Base-by-base conservation (phyloP, 2,888 invertebrate species). In the Cosmia trapezina region DNA sequence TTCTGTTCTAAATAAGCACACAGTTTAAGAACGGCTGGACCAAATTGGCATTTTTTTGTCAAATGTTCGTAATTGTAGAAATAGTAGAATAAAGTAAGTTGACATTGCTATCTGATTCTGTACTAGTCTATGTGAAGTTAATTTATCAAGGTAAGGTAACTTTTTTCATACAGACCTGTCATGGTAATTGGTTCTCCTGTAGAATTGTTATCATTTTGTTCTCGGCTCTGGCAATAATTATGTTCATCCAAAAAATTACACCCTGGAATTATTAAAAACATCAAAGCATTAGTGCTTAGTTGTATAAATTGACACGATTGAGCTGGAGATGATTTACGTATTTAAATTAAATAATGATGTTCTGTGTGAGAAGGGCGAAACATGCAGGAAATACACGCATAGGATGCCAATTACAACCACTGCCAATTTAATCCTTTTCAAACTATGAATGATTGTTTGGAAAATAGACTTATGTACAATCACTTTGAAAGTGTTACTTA, bases 181-280 rank as follows among this genome's bases (percentile, higher is more conserved):
- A 57, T 57, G 57, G 11, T 57, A 57, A 41, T 8, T 7, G 41
- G 59, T 59, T 59, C 41, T n/a, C 7, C 41, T n/a, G 59, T n/a
- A 11, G 19, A 57, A 19, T 37, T 12, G 57, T 57, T 57, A n/a
- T 59, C n/a, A 59, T n/a, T 59, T 59, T 59, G 59, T 41, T 41
- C 59, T 41, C 3, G n/a, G 37, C 59, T 59, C 59, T 41, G 59
- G 41, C n/a, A 59, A n/a, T 37, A 37, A 37, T 37, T 37, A 37
- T 37, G 37, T 4, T 37, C 37, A 37, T 37, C 37, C 37, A 37
- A 4, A 37, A 37, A 37, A 37, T 37, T 2, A 37, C 37, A 37
- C 37, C 37, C 37, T 37, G 37, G 4, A 37, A 37, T 37, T 4
- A 37, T 37, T 37, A 37, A 37, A 37, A 37, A 37, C 6, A 28